Percentiles rank a stretch among this genome's conserved stretches.
Evolutionary conservation across 2,888 invertebrate species (phyloP).

Genomic region (Philopedon plagiatum): DNA sequence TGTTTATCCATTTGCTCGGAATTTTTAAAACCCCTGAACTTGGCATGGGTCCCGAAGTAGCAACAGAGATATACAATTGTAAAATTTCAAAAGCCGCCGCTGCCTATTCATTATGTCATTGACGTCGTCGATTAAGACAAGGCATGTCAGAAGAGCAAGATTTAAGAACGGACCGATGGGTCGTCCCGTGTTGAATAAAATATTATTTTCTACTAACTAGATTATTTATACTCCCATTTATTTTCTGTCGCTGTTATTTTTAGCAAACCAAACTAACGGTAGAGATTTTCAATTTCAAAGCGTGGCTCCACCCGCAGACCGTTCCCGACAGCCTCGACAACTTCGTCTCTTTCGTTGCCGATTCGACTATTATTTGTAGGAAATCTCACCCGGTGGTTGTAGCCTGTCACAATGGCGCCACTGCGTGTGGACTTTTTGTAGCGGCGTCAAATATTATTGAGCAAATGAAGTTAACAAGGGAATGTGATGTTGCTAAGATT

Average conservation of each 20-base stretch:
- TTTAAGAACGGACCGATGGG: too few species aligned
- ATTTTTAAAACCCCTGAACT: too few species aligned
- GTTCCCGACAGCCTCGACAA: constrained; percentile 58
- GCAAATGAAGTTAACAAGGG: constrained; percentile 69
- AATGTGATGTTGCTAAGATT: constrained; percentile 70
- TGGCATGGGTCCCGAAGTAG: too few species aligned
- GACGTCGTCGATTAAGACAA: too few species aligned
- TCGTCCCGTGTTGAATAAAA: too few species aligned
- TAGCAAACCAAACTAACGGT: constrained; percentile 34
- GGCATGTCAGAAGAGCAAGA: too few species aligned
- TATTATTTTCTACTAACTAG: not conserved
- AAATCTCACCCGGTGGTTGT: constrained; percentile 63
- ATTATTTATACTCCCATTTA: not conserved
- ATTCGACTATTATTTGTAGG: constrained; percentile 62
- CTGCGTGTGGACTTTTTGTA: constrained; percentile 68
- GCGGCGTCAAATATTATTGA: constrained; percentile 69
- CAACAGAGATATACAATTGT: too few species aligned
- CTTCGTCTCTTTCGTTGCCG: constrained; percentile 65
- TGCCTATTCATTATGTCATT: too few species aligned
- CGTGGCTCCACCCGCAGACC: constrained; percentile 60
- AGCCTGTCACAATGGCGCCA: constrained; percentile 69
- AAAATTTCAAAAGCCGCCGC: too few species aligned
- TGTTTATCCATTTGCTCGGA: too few species aligned
- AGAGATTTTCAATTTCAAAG: constrained; percentile 59
- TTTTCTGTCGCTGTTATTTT: too few species aligned